phyloP scores from a whole-genome alignment of 2,113 vertebrate species.

The Paralichthys olivaceus region DNA sequence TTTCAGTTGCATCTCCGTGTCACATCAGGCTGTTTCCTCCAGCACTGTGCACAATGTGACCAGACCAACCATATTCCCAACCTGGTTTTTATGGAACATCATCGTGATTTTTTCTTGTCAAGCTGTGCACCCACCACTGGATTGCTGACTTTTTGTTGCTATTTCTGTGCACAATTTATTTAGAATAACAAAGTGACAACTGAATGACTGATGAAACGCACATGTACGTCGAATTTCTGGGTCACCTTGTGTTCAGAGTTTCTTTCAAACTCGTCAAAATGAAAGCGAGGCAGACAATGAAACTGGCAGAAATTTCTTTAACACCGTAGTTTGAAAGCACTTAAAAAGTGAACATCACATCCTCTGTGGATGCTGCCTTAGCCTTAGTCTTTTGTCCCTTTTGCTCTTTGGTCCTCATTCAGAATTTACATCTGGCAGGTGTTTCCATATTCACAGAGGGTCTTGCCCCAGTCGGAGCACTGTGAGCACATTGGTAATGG shows the following conservation, averaged over 20 bases:
- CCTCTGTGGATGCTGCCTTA: not conserved
- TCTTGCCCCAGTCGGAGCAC: conserved; percentile 48
- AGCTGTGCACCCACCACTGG: not conserved
- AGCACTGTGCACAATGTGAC: not conserved
- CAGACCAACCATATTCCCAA: not conserved
- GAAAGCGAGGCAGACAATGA: conserved; percentile 15
- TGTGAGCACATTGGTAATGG: conserved; percentile 47
- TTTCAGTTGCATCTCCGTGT: not conserved
- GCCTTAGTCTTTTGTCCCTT: conserved; percentile 39
- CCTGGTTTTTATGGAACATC: conserved; percentile 12
- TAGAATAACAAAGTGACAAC: conserved; percentile 14
- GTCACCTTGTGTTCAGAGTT: conserved; percentile 42
- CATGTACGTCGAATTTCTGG: conserved; percentile 6
- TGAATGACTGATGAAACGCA: conserved; percentile 11
- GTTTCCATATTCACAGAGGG: conserved; percentile 65
- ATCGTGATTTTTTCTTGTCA: not conserved
- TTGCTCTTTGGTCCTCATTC: conserved; percentile 49
- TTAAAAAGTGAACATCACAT: conserved; percentile 18
- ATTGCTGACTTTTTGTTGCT: not conserved
- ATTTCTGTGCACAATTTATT: conserved; percentile 2
- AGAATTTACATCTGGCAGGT: conserved; percentile 62
- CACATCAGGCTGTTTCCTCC: too few relatives aligned
- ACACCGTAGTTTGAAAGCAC: not conserved
- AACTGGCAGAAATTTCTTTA: not conserved
- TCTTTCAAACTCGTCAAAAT: conserved; percentile 26